phyloP scores from a whole-genome alignment of 2,888 invertebrate species.

The Eristalinus aeneus region DNA sequence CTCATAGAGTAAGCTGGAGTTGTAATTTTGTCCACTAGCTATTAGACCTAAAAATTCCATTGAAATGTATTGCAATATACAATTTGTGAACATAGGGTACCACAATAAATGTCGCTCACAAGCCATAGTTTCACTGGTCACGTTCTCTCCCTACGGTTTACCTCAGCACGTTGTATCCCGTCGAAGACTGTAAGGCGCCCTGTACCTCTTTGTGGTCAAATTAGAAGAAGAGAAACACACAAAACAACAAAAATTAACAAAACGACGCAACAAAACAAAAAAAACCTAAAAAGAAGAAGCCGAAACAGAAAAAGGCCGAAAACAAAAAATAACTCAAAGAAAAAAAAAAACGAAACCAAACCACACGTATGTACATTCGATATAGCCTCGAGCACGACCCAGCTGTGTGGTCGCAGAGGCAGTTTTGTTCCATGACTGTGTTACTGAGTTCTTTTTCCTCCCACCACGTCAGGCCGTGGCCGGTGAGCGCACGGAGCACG shows the following conservation, averaged over 20 bases:
- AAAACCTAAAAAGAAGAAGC: neutral
- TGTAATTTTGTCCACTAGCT: no score
- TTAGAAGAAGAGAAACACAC: neutral
- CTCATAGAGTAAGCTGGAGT: no score
- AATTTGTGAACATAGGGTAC: neutral
- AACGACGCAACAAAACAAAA: neutral
- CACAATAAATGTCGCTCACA: neutral
- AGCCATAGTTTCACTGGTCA: neutral
- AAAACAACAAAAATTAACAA: neutral
- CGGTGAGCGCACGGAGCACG: neutral
- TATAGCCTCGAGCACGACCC: constrained; percentile 20
- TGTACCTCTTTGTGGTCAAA: constrained; percentile 8
- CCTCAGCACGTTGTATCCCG: neutral
- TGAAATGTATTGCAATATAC: no score
- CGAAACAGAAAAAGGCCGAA: neutral
- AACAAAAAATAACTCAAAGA: neutral
- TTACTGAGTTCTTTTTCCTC: constrained; percentile 5
- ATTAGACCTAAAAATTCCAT: no score
- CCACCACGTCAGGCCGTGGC: neutral
- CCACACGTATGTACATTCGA: neutral
- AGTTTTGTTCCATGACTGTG: constrained; percentile 15
- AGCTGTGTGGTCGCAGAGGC: constrained; percentile 28
- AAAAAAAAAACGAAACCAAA: neutral
- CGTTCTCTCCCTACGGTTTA: neutral
- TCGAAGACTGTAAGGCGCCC: constrained; percentile 34